These are phyloP conservation scores for Mus spicilegus DNA, from an alignment of 2,113 vertebrate genomes.

Conservation along the genomic window DNA sequence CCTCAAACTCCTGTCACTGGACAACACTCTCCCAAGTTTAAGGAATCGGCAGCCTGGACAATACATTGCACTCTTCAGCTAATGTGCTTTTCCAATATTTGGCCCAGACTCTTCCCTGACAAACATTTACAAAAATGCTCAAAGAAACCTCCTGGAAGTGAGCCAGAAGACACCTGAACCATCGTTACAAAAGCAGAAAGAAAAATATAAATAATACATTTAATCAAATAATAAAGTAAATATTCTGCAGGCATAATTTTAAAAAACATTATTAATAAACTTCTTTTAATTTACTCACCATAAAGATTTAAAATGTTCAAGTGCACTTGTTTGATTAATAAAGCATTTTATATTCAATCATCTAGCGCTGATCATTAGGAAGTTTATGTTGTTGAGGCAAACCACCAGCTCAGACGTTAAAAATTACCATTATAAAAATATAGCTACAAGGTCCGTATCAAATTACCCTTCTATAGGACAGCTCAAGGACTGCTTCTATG, in stretches of 20 bases:
- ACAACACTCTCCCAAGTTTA: constrained; percentile 52
- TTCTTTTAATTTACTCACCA: constrained; percentile 86
- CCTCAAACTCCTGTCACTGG: constrained; percentile 70
- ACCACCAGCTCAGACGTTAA: constrained; percentile 81
- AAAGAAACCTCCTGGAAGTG: constrained; percentile 70
- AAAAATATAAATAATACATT: constrained; percentile 65
- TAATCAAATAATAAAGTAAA: constrained; percentile 85
- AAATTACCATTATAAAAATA: constrained; percentile 82
- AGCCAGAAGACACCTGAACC: constrained; percentile 60
- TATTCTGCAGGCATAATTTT: constrained; percentile 82
- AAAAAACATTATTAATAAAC: constrained; percentile 76
- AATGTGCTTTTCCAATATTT: constrained; percentile 80
- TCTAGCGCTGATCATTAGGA: constrained; percentile 83
- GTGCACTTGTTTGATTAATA: constrained; percentile 90
- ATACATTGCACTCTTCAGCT: constrained; percentile 55
- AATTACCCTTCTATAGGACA: constrained; percentile 78
- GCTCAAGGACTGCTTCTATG: constrained; percentile 65
- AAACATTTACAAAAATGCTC: constrained; percentile 69
- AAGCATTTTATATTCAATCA: constrained; percentile 83
- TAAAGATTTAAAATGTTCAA: constrained; percentile 83
- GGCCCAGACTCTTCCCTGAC: constrained; percentile 77
- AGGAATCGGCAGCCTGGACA: constrained; percentile 39
- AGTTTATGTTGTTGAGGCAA: constrained; percentile 83
- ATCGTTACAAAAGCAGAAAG: constrained; percentile 47
- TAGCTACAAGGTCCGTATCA: constrained; percentile 82